Percentiles rank a stretch among this genome's conserved stretches.
These are phyloP conservation scores for Bombus confusus DNA, from an alignment of 1,140 invertebrate species.

Conservation along the genomic window DNA sequence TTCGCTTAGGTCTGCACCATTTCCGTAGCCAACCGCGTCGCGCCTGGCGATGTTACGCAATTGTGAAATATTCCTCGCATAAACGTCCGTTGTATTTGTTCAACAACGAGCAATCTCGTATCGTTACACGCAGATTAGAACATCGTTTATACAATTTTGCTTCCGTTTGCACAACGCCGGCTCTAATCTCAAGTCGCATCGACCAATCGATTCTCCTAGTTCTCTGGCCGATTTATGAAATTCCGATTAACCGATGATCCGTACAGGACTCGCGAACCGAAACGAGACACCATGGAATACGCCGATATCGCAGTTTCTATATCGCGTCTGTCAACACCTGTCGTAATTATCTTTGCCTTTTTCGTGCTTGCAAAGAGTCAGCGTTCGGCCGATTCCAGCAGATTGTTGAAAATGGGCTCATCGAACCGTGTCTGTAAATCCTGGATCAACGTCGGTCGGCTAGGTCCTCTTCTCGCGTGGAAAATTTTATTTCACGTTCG, in stretches of 20 bases:
- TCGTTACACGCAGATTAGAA: slow-evolving; percentile 39
- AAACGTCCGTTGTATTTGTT: slow-evolving; percentile 12
- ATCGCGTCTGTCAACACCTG: background rate
- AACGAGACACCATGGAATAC: no score
- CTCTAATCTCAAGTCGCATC: slow-evolving; percentile 60
- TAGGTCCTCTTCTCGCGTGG: background rate
- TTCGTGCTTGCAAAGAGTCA: slow-evolving; percentile 10
- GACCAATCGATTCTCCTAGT: slow-evolving; percentile 69
- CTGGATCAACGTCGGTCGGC: slow-evolving; percentile 17
- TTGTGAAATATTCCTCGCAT: slow-evolving; percentile 17
- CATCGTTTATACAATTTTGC: slow-evolving; percentile 65
- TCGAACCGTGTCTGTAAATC: background rate
- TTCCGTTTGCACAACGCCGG: slow-evolving; percentile 41
- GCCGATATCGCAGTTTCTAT: no score
- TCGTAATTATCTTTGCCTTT: background rate
- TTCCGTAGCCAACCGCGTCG: no score
- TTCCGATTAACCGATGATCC: slow-evolving; percentile 56
- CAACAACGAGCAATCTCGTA: slow-evolving; percentile 43
- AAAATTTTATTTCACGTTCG: slow-evolving; percentile 31
- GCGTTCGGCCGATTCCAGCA: background rate
- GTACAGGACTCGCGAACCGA: no score
- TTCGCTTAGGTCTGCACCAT: background rate
- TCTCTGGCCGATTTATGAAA: slow-evolving; percentile 64
- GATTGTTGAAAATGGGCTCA: slow-evolving; percentile 24
- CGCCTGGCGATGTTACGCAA: background rate